Evolutionary conservation across 2,113 vertebrate species (phyloP), one percentile per base, ranked within the genome.

Genomic region (Micronisus gabar): DNA sequence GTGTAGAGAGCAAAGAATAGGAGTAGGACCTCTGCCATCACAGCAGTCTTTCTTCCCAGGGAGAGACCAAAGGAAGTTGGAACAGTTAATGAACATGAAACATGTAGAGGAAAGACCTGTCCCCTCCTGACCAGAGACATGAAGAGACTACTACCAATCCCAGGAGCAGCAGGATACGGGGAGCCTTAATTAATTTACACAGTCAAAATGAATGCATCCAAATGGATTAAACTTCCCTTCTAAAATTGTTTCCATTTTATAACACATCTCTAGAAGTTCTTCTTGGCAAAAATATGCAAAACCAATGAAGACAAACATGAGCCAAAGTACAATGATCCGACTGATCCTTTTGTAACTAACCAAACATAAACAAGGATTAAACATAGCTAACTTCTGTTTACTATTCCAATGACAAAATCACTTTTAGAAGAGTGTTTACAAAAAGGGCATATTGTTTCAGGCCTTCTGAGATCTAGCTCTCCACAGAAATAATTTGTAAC

Each of bases 401-500:
- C 91, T 52, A 81, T 79, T 84, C 84, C 92, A 94, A 94, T 78
- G 75, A 95, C 78, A 92, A 95, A 93, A 93, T 68, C 79, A 47
- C 55, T 93, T 95, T 86, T 58, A 86, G 92, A 97, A 84, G 71
- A 78, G 43, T 85, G 90, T 97, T 97, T 96, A 95, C 88, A 96
- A 74, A 93, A 96, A 92, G 76, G 88, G 76, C 92, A 95, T 90
- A 96, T 93, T 97, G 96, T 95, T 92, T 85, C 67, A 93, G 81
- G 73, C 74, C 92, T 93, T 96, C 40, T 0, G 93, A 98, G 95
- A 95, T 88, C 67, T 27, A 87, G 72, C 38, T 95, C 97, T 97
- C 96, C 6, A 32, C 92, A 96, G 96, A 97, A 96, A 94, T 95
- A 7, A 96, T 98, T 96, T 98, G 94, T 97, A 98, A 97, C 92